Base-by-base conservation (phyloP, 2,113 vertebrate genomes). In the Sardina pilchardus region DNA sequence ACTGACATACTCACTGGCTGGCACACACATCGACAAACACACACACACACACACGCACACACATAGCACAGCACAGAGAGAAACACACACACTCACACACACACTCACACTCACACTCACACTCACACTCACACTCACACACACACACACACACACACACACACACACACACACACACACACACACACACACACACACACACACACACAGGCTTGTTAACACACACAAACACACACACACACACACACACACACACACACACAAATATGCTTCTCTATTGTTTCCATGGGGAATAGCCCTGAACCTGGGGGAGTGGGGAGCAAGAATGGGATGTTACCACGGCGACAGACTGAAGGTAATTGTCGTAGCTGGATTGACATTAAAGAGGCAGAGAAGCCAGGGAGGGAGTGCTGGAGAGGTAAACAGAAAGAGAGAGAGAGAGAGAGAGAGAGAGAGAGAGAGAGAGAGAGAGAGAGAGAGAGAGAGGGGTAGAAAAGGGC, bases 281-380 rank as follows among this genome's bases (percentile, higher is more conserved):
- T 85, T 87, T 91, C 90, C 84, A 88, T 84, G 43, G 80, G 82
- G 85, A 88, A 45, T 12, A 6, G 30, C 39, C 44, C 81, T 81
- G 78, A 86, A 89, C 83, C 47, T 85, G 63, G 82, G 75, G 82
- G 81, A 26, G 21, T 24, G 5, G 8, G 83, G 78, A 50, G 84
- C 84, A 48, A 88, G 78, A 89, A 48, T 87, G 81, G 44, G 87
- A 85, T 90, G 93, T 94, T 91, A 39, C 92, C 89, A 86, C 50
- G 87, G 93, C 86, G 92, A 94, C 92, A 90, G 92, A 90, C 90
- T 85, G 86, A 89, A 85, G 89, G 89, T 91, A 92, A 92, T 92
- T 92, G 90, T 91, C 89, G 88, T 86, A 88, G 91, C 91, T 84
- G 92, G 92, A 93, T 85, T 91, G 85, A 82, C 42, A 90, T 91